Base-by-base conservation (phyloP, 2,888 invertebrate genomes). In the Xylota segnis region DNA sequence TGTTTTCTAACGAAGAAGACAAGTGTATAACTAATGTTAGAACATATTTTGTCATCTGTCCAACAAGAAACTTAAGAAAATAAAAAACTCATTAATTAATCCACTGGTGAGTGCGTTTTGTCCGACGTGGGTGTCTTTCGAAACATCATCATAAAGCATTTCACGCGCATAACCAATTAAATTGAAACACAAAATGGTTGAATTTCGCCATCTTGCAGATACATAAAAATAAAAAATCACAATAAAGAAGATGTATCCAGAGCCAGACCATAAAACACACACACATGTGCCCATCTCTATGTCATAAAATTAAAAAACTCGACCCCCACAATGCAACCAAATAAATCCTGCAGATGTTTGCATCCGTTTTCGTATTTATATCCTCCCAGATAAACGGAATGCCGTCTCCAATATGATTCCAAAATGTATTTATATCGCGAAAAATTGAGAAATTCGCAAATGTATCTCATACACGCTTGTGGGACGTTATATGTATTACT, bases 271-370 rank as follows among this genome's bases (percentile, higher is more conserved):
- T 56, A 45, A 63, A 63, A 18, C 18, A 52, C 65, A 65, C 54
- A 59, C 79, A 58, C 63, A 58, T 23, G 29, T 18, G 29, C 14
- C 23, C 9, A 6, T 0, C 7, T 43, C 9, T 4, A 4, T 43
- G 45, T 16, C 23, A 32, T 16, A 52, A 18, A 52, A 23, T 1
- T 54, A 32, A 37, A 70, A n/a, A 58, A 71, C 14, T 34, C 68
- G 56, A 23, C 84, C 61, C 84, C 75, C 65, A 65, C 81, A 84
- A 81, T 84, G 84, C 81, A 84, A 59, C 37, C 23, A 71, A 66
- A 72, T 71, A 27, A 54, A 32, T 37, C 29, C 9, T 29, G 14
- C 54, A 71, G 29, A 50, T 70, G 58, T 79, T 16, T 81, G 83
- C 83, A 84, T 45, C 29, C 43, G 14, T 63, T 54, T 63, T 72